Percentiles rank a stretch among this genome's conserved stretches.
These are phyloP conservation scores for Lagria hirta DNA, from an alignment of 2,888 invertebrate species.

Conservation along the genomic window DNA sequence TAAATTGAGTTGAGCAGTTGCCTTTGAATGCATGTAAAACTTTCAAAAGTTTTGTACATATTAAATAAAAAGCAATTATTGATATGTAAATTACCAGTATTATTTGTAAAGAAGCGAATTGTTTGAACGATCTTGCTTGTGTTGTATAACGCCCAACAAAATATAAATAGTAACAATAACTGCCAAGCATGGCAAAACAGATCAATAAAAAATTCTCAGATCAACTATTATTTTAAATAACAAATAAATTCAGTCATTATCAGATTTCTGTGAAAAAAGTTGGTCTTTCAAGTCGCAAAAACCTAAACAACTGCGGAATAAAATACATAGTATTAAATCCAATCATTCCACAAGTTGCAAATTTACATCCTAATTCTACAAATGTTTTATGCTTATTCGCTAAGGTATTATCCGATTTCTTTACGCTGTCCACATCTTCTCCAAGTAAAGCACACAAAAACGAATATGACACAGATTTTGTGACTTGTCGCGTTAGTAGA, in stretches of 20 bases:
- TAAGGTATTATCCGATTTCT: conserved; percentile 65
- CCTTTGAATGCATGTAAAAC: too few relatives aligned
- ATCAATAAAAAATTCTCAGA: too few relatives aligned
- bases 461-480: conserved; percentile 70
- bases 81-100: too few relatives aligned
- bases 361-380: conserved; percentile 82
- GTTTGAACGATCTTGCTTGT: too few relatives aligned
- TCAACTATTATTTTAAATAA: too few relatives aligned
- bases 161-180: too few relatives aligned
- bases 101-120: too few relatives aligned
- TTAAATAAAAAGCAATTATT: too few relatives aligned
- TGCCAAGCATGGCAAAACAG: too few relatives aligned
- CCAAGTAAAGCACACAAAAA: conserved; percentile 70
- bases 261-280: conserved; percentile 85
- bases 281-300: conserved; percentile 75
- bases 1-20: too few relatives aligned
- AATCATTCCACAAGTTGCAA: conserved; percentile 76
- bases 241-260: conserved; percentile 40
- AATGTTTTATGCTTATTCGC: conserved; percentile 71
- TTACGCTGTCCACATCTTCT: conserved; percentile 66
- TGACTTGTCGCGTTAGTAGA: conserved; percentile 66
- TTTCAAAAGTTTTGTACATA: too few relatives aligned
- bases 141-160: too few relatives aligned
- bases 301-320: conserved; percentile 75
- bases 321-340: conserved; percentile 77